Evolutionary conservation across 2,113 vertebrate genomes (phyloP).

Genomic region (Picathartes gymnocephalus): DNA sequence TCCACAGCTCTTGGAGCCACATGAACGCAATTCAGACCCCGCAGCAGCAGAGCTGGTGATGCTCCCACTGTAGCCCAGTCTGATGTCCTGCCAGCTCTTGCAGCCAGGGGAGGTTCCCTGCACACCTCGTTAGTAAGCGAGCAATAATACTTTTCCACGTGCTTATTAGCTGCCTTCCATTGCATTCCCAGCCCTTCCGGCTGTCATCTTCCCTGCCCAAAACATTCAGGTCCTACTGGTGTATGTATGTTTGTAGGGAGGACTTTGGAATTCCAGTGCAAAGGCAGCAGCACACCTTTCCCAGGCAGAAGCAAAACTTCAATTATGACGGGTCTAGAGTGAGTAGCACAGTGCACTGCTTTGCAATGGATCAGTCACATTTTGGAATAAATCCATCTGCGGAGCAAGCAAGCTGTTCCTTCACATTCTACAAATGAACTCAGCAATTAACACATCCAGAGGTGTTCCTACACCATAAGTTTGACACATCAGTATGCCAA

Average conservation of each 20-base stretch:
- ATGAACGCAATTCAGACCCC: background rate
- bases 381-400: background rate
- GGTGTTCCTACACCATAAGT: background rate
- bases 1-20: background rate
- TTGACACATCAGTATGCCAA: background rate
- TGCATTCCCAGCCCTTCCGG: background rate
- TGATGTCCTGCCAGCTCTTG: background rate
- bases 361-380: rapidly evolving
- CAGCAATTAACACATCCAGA: background rate
- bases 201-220: background rate
- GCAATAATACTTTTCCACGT: background rate
- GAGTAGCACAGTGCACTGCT: background rate
- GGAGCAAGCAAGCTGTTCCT: background rate
- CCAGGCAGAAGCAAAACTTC: background rate
- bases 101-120: background rate
- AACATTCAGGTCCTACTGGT: background rate
- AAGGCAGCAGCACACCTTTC: background rate
- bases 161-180: background rate
- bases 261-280: background rate
- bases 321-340: background rate
- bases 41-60: background rate
- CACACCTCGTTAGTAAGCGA: background rate
- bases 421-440: background rate
- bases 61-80: background rate
- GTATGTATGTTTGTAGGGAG: background rate